Percentiles rank a stretch among this genome's conserved stretches.
phyloP scores from a whole-genome alignment of 2,888 invertebrate genomes.

The Microplitis deprimator region DNA sequence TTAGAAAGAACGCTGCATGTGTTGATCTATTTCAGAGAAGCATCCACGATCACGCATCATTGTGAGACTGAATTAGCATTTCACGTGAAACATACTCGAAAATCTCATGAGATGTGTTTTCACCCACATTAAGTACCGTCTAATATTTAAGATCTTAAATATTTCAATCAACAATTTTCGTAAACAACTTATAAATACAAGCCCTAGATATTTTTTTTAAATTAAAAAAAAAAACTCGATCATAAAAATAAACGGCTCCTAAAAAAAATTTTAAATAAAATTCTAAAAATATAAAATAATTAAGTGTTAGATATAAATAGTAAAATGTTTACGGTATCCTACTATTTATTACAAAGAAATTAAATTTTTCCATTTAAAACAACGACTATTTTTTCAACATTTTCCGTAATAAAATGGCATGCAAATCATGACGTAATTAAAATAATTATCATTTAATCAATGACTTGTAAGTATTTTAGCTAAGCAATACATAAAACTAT shows the following conservation, averaged over 20 bases:
- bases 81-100: conserved; percentile 1
- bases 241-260: neutral
- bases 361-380: neutral
- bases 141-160: conserved; percentile 19
- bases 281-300: neutral
- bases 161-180: conserved; percentile 10
- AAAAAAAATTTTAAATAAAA: neutral
- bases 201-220: neutral
- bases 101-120: conserved; percentile 8
- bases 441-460: neutral
- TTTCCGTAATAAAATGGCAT: neutral
- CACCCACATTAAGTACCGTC: conserved; percentile 16
- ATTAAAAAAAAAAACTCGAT: neutral
- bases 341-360: neutral
- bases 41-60: conserved; percentile 1
- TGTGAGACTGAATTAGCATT: neutral
- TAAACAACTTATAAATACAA: neutral
- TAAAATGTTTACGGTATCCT: neutral
- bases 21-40: neutral
- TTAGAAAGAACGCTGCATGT: conserved; percentile 1
- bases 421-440: conserved; percentile 3
- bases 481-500: neutral
- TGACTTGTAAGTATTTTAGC: neutral
- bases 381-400: neutral
- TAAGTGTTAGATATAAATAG: neutral